Percentiles rank a stretch among this genome's conserved stretches.
phyloP scores from a whole-genome alignment of 2,797 vertebrate species.

The Champsocephalus esox region DNA sequence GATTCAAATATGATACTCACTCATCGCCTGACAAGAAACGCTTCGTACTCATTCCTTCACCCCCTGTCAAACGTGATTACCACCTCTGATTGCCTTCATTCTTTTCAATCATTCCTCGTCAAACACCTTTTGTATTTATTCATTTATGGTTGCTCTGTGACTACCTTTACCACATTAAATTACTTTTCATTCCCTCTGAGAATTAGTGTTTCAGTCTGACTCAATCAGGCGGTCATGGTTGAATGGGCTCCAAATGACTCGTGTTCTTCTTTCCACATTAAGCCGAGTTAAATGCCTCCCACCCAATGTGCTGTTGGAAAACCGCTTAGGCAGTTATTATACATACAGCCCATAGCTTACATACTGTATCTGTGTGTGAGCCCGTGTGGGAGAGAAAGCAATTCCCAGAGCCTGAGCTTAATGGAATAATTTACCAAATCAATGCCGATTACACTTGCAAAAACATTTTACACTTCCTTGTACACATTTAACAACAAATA shows the following conservation, averaged over 20 bases:
- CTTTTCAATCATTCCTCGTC: conserved; percentile 3
- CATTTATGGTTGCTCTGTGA: not conserved
- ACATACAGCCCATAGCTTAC: conserved; percentile 21
- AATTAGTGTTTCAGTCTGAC: conserved; percentile 21
- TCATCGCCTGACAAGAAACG: conserved; percentile 12
- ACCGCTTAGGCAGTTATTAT: conserved; percentile 50
- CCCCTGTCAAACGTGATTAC: conserved; percentile 21
- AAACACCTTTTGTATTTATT: conserved; percentile 40
- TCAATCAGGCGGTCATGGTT: conserved; percentile 40
- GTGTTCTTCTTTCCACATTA: conserved; percentile 39
- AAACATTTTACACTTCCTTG: conserved; percentile 17
- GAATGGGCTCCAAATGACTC: conserved; percentile 41
- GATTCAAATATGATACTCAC: not conserved
- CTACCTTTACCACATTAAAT: conserved; percentile 27
- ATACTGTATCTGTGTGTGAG: conserved; percentile 34
- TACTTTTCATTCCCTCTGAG: conserved; percentile 34
- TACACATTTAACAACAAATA: too few relatives aligned
- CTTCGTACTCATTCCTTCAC: conserved; percentile 12
- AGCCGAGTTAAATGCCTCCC: conserved; percentile 49
- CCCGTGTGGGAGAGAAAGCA: conserved; percentile 39
- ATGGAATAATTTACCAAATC: conserved; percentile 60
- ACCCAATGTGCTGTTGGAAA: conserved; percentile 46
- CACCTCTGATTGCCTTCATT: conserved; percentile 9
- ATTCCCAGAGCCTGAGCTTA: conserved; percentile 46
- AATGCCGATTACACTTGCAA: conserved; percentile 57